Percentiles rank a stretch among this genome's conserved stretches.
Evolutionary conservation across 2,888 invertebrate species (phyloP).

Genomic region (Hyles lineata): DNA sequence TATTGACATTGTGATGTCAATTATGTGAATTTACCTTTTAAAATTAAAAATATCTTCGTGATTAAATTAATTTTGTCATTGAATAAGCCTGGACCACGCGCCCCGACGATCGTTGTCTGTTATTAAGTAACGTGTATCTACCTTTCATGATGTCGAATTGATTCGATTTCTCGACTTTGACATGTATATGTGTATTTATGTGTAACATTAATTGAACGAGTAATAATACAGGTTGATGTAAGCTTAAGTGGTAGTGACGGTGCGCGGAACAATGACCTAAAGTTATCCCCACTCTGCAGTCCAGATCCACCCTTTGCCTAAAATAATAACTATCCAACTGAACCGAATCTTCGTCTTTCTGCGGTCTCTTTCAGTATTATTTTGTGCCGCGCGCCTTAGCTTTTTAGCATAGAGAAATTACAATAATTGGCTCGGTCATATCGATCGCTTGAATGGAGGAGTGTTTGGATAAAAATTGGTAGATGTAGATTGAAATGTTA

Average conservation of each 20-base stretch:
- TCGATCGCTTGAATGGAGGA: not conserved
- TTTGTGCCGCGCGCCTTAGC: slow-evolving; percentile 64
- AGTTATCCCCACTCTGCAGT: slow-evolving; percentile 33
- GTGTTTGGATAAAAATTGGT: slow-evolving; percentile 32
- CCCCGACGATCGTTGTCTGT: slow-evolving; percentile 68
- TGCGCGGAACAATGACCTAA: slow-evolving; percentile 60
- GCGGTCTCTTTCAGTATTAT: slow-evolving; percentile 50
- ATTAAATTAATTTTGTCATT: not conserved
- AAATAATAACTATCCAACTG: not conserved
- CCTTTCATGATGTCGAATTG: slow-evolving; percentile 69
- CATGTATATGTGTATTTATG: slow-evolving; percentile 76
- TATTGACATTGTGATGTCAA: no score
- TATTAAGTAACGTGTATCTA: slow-evolving; percentile 71
- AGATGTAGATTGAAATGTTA: slow-evolving; percentile 34
- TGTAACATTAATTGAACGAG: slow-evolving; percentile 52
- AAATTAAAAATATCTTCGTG: no score
- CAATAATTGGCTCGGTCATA: slow-evolving; percentile 10
- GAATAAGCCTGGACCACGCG: slow-evolving; percentile 53
- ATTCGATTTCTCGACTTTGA: slow-evolving; percentile 65
- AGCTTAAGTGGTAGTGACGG: slow-evolving; percentile 72
- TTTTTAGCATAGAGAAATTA: slow-evolving; percentile 46
- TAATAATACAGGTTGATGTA: slow-evolving; percentile 63
- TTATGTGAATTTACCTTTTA: not conserved
- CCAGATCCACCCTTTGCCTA: not conserved
- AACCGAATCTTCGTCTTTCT: not conserved